These are phyloP conservation scores for Sphyrna mokarran DNA, from an alignment of 2,113 vertebrate species.

Conservation along the genomic window DNA sequence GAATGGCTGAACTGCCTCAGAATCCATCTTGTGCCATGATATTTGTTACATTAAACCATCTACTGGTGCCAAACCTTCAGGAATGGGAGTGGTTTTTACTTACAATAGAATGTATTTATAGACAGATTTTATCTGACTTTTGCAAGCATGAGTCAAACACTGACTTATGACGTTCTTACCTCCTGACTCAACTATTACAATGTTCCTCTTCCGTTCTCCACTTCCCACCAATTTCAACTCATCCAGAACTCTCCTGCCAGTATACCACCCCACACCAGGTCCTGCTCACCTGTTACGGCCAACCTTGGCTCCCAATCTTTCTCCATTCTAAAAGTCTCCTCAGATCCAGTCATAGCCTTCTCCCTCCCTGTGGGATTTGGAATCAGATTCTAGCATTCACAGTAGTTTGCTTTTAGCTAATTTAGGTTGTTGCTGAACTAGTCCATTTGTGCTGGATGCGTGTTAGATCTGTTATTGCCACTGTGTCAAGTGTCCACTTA, in stretches of 20 bases:
- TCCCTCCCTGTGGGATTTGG: neutral
- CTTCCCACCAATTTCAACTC: neutral
- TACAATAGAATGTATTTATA: neutral
- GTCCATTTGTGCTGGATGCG: no score
- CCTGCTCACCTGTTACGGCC: neutral
- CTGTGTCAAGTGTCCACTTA: neutral
- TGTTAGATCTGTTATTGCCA: neutral
- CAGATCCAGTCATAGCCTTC: neutral
- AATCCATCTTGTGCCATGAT: neutral
- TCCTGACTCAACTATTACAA: neutral
- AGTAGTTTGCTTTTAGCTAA: no score
- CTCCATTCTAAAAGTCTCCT: neutral
- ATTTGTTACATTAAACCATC: neutral
- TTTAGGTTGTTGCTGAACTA: no score
- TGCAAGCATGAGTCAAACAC: neutral
- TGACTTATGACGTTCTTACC: neutral
- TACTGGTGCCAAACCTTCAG: neutral
- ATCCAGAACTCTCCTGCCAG: neutral
- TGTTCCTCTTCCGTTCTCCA: neutral
- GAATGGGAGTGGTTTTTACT: neutral
- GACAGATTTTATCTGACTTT: neutral
- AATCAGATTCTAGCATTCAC: no score
- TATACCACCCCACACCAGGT: neutral
- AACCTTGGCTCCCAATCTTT: neutral
- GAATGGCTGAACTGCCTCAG: neutral